A percentile compares a stretch with the other conserved stretches of the same genome.
These are phyloP conservation scores for Sinhomidia bicolor DNA, from an alignment of 2,888 invertebrate species.

Conservation along the genomic window DNA sequence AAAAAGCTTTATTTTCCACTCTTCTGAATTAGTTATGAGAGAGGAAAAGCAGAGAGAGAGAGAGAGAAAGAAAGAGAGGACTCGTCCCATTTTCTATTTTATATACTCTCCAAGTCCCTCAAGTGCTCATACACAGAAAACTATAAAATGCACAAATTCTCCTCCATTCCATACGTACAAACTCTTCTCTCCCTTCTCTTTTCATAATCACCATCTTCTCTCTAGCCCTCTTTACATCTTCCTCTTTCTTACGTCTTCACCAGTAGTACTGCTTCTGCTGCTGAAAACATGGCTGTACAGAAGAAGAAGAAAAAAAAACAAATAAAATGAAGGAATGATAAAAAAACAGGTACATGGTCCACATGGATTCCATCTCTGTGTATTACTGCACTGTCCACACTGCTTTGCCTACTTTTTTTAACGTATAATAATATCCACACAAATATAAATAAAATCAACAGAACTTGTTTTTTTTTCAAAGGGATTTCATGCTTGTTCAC, in stretches of 20 bases:
- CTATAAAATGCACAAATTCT: constrained; percentile 55
- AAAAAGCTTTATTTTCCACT: constrained; percentile 35
- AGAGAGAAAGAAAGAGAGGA: constrained; percentile 1
- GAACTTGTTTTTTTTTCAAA: constrained; percentile 4
- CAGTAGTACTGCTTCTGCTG: no score
- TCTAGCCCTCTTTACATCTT: not conserved
- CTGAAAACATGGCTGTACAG: constrained; percentile 1
- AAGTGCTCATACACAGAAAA: constrained; percentile 57
- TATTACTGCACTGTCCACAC: not conserved
- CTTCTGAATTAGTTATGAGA: constrained; percentile 68
- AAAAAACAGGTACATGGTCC: not conserved
- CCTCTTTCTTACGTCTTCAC: not conserved
- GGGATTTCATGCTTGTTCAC: not conserved
- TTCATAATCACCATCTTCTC: constrained; percentile 10
- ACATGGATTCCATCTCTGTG: not conserved
- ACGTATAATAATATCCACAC: not conserved
- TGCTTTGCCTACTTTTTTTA: not conserved
- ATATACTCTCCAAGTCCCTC: constrained; percentile 53
- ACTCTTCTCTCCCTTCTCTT: not conserved
- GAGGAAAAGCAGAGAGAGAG: constrained; percentile 11
- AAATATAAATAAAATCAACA: constrained; percentile 23
- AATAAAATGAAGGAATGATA: not conserved
- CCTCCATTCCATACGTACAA: constrained; percentile 2
- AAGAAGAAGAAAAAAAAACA: no score
- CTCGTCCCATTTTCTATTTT: constrained; percentile 51